Evolutionary conservation across 35 echinoderm and acorn worm species (phyloP).

Genomic region (Patiria miniata): DNA sequence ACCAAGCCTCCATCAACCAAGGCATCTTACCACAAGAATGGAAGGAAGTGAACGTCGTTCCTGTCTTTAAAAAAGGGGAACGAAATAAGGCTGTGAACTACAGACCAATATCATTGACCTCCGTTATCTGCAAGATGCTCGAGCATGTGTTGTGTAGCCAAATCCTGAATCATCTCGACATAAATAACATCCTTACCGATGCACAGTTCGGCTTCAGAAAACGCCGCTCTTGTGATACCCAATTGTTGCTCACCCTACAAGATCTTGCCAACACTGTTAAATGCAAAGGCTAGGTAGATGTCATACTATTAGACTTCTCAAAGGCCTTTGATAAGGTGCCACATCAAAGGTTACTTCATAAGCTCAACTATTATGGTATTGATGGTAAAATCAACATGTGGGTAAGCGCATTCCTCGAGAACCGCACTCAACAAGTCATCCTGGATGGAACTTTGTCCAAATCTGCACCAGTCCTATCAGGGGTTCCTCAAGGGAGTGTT

Average conservation of each 20-base stretch:
- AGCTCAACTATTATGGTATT: no score
- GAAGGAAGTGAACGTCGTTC: no score
- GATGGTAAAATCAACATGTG: slow-evolving; percentile 44
- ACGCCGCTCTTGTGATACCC: slow-evolving; percentile 50
- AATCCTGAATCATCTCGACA: slow-evolving; percentile 46
- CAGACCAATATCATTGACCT: slow-evolving; percentile 64
- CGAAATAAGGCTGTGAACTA: slow-evolving; percentile 56
- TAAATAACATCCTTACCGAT: slow-evolving; percentile 48
- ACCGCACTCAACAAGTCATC: slow-evolving; percentile 32
- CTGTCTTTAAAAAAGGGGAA: slow-evolving; percentile 64
- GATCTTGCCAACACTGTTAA: slow-evolving; percentile 43
- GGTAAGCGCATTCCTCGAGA: slow-evolving; percentile 34
- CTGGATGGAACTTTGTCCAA: no score
- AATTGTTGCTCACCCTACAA: slow-evolving; percentile 31
- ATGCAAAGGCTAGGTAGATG: slow-evolving; percentile 29
- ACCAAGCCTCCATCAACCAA: slow-evolving; percentile 34
- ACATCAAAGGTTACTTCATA: no score
- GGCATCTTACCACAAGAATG: no score
- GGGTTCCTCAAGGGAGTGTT: no score
- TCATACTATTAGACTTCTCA: slow-evolving; percentile 38
- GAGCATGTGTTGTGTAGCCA: slow-evolving; percentile 53
- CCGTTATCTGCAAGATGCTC: slow-evolving; percentile 50
- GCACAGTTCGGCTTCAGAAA: no score
- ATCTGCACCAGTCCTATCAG: no score
- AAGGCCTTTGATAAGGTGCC: slow-evolving; percentile 70